Percentiles rank a stretch among this genome's conserved stretches.
Evolutionary conservation across 2,797 vertebrate species (phyloP).

Genomic region (Myotis findleyi): DNA sequence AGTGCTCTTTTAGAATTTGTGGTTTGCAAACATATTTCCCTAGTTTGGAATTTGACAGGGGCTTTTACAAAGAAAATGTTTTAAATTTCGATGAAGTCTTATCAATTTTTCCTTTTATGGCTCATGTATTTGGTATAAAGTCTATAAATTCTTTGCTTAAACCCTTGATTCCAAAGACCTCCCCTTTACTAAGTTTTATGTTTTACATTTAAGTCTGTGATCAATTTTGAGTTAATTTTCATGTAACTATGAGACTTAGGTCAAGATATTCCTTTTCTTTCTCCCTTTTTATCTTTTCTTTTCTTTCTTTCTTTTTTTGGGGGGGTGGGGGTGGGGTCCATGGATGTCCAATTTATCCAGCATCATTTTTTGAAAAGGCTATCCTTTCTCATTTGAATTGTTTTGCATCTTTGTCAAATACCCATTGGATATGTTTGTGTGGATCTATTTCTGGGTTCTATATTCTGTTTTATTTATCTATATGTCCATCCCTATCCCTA

Average conservation of each 20-base stretch:
- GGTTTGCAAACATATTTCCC: neutral
- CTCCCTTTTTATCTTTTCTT: neutral
- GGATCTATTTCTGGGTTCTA: neutral
- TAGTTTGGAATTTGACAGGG: neutral
- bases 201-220: neutral
- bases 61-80: neutral
- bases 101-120: neutral
- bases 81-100: neutral
- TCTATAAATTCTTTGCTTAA: neutral
- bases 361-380: neutral
- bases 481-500: neutral
- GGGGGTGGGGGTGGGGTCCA: too few species aligned
- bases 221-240: neutral
- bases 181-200: neutral
- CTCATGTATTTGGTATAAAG: neutral
- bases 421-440: neutral
- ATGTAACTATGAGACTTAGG: neutral
- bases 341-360: neutral
- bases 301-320: neutral
- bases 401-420: neutral
- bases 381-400: neutral
- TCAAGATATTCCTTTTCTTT: neutral
- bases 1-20: neutral
- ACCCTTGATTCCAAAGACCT: neutral
- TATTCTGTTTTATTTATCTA: neutral